phyloP scores from a whole-genome alignment of 1,140 invertebrate species.

The Chlorops oryzae region DNA sequence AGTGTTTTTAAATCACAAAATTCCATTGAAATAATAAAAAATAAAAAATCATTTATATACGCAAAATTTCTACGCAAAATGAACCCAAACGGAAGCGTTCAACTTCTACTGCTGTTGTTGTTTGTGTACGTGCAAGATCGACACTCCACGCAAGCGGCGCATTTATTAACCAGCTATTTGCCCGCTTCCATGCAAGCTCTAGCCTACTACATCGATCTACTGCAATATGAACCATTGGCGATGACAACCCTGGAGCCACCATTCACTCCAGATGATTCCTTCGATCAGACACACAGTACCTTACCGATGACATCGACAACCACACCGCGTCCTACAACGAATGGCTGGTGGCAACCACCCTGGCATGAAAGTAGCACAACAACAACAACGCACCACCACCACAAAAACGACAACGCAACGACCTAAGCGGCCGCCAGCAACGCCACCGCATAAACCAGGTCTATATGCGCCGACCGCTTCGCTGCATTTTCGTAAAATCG shows the following conservation, averaged over 20 bases:
- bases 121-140: too few relatives aligned
- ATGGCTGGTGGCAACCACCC: slow-evolving; percentile 37
- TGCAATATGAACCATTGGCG: slow-evolving; percentile 44
- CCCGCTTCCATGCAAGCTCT: slow-evolving; percentile 44
- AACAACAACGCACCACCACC: slow-evolving; percentile 20
- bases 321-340: slow-evolving; percentile 11
- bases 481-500: not conserved
- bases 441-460: slow-evolving; percentile 26
- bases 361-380: too few relatives aligned
- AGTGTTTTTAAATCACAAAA: too few relatives aligned
- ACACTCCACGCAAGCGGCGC: slow-evolving; percentile 19
- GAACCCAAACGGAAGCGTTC: too few relatives aligned
- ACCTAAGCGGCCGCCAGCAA: slow-evolving; percentile 24
- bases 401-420: slow-evolving; percentile 27
- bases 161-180: slow-evolving; percentile 38
- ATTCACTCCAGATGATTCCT: slow-evolving; percentile 30
- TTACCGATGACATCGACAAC: slow-evolving; percentile 21
- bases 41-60: too few relatives aligned
- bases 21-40: too few relatives aligned
- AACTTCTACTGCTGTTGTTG: too few relatives aligned
- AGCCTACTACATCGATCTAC: slow-evolving; percentile 45
- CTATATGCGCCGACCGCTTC: slow-evolving; percentile 25
- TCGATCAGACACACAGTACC: too few relatives aligned
- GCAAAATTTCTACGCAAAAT: too few relatives aligned
- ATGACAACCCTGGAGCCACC: slow-evolving; percentile 38